Evolutionary conservation across 2,113 vertebrate species (phyloP), one percentile per base, ranked within the genome.

Genomic region (Mirza zaza): DNA sequence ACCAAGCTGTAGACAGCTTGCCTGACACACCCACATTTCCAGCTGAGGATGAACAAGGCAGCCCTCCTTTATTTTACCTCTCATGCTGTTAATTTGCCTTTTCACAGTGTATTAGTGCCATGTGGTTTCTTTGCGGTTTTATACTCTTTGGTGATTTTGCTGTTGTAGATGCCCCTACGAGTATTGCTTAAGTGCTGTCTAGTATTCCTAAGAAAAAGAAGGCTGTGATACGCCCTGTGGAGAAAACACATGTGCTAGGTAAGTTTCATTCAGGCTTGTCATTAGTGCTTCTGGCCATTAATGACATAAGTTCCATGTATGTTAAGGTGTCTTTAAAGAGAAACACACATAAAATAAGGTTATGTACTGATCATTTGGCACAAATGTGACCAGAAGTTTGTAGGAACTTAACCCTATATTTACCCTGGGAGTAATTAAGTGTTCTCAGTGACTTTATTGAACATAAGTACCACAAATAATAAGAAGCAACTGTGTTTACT

Each of bases 321-420:
- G 29, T 96, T 75, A 77, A 90, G 27, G 8, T 73, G 7, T 67
- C 84, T 55, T 73, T 76, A 97, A 90, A 73, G 21, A 90, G n/a
- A 85, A 93, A 96, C n/a, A 73, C n/a, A 79, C 42, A 36, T n/a
- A 36, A 83, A 90, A 83, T 15, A 71, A 80, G 25, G 9, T 75
- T 71, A 57, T 45, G 1, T 80, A 14, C 52, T 88, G 5, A 57
- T 67, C 65, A 45, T 14, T 65, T 88, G 5, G 45, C 45, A 57
- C 91, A 90, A 91, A 75, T 61, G 13, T 67, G 59, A 88, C 17
- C 42, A 36, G 12, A 82, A 13, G 27, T 25, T 55, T 39, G 68
- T 5, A 32, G 6, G n/a, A 88, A 59, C 59, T 42, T 96, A 96
- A 45, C 14, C 34, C 57, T 94, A 8, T 79, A 2, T 65, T 86